Evolutionary conservation across 2,113 vertebrate species (phyloP).

Genomic region (Lampris incognitus): DNA sequence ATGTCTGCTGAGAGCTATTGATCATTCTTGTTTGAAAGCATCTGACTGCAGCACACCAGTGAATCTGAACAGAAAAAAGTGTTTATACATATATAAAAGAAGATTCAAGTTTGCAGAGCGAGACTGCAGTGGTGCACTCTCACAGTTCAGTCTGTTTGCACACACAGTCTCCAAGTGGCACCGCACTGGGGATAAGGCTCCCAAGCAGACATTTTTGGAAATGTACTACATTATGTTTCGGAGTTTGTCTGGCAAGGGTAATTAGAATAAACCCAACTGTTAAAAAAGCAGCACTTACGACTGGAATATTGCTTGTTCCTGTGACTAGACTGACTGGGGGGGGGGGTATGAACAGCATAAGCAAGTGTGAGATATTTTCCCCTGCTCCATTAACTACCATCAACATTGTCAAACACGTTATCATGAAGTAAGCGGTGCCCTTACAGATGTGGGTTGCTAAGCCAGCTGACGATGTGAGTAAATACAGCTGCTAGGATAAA

Average conservation of each 20-base stretch:
- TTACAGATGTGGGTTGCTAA: no score
- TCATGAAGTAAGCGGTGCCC: no score
- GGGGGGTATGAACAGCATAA: background rate
- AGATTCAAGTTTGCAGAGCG: background rate
- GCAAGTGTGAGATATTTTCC: no score
- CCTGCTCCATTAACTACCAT: no score
- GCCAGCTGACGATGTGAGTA: background rate
- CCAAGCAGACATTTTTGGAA: background rate
- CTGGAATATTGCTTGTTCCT: background rate
- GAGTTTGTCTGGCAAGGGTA: background rate
- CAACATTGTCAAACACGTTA: no score
- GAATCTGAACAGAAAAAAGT: slow-evolving; percentile 30
- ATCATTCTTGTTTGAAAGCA: slow-evolving; percentile 46
- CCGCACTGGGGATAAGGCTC: background rate
- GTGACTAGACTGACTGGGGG: background rate
- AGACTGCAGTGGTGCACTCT: no score
- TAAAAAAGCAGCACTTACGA: background rate
- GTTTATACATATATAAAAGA: slow-evolving; percentile 25
- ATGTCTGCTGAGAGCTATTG: slow-evolving; percentile 27
- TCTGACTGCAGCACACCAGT: slow-evolving; percentile 19
- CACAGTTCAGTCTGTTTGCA: no score
- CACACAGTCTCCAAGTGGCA: no score
- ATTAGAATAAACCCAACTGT: background rate
- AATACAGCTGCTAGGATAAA: background rate
- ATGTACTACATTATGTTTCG: background rate